phyloP scores from a whole-genome alignment of 1,140 invertebrate genomes.

The Platorchestia sp. region DNA sequence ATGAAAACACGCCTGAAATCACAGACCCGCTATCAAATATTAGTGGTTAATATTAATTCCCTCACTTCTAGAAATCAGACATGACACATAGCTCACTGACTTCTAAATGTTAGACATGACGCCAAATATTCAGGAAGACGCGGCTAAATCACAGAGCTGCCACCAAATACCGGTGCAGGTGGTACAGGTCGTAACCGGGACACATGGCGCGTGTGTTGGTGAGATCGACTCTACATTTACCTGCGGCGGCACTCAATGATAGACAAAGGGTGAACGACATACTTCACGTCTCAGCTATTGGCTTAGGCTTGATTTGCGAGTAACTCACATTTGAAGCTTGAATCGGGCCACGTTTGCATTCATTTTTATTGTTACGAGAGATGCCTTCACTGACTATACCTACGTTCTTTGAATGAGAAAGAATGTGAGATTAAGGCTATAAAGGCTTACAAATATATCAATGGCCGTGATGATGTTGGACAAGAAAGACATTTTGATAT shows the following conservation, averaged over 20 bases:
- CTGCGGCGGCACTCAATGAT: neutral
- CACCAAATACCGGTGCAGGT: neutral
- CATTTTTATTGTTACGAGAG: neutral
- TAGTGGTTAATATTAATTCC: no score
- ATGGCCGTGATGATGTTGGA: no score
- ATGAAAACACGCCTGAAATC: no score
- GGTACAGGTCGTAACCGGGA: conserved; percentile 1
- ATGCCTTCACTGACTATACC: no score
- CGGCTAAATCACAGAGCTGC: neutral
- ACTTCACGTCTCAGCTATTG: neutral
- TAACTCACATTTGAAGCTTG: neutral
- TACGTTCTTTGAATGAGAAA: no score
- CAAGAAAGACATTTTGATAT: no score
- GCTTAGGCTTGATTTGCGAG: neutral
- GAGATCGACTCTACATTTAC: neutral
- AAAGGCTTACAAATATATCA: no score
- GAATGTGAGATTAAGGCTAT: no score
- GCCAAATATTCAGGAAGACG: neutral
- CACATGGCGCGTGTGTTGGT: conserved; percentile 4
- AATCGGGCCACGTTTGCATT: neutral
- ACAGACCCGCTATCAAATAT: no score
- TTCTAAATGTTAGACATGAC: neutral
- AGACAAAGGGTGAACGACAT: neutral
- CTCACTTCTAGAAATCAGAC: no score
- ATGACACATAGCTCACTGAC: no score